phyloP scores from a whole-genome alignment of 1,140 invertebrate species.

The Brachionus plicatilis region DNA sequence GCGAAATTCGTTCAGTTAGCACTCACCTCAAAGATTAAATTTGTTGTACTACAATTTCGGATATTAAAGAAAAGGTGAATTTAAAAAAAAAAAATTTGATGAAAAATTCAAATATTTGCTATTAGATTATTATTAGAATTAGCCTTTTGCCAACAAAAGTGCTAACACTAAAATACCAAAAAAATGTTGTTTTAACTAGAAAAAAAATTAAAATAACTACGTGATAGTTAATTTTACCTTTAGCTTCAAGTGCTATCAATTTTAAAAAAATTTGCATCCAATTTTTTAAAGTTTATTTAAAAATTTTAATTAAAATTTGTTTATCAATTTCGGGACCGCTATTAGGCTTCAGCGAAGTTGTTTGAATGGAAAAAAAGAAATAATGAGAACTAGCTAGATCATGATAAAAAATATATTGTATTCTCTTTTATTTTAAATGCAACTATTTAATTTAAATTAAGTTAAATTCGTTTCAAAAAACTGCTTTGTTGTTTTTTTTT shows the following conservation, averaged over 20 bases:
- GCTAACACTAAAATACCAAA: not conserved
- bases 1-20: not conserved
- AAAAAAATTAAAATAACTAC: not conserved
- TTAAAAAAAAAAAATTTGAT: not conserved
- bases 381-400: not conserved
- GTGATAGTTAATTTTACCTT: not conserved
- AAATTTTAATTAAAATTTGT: not conserved
- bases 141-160: not conserved
- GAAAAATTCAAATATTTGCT: not conserved
- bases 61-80: not conserved
- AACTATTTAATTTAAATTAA: conserved; percentile 29
- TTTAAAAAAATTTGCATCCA: not conserved
- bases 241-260: not conserved
- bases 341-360: not conserved
- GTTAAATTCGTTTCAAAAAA: conserved; percentile 20
- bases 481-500: conserved; percentile 24
- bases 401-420: not conserved
- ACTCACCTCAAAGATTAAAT: not conserved
- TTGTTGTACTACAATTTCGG: not conserved
- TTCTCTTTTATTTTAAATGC: not conserved
- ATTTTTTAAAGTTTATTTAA: not conserved
- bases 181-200: not conserved
- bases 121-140: not conserved
- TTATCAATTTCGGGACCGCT: conserved; percentile 1
- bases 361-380: not conserved